Conservation (phyloP, 1,140 invertebrate species). For the Panagrolaimus sp. region DNA sequence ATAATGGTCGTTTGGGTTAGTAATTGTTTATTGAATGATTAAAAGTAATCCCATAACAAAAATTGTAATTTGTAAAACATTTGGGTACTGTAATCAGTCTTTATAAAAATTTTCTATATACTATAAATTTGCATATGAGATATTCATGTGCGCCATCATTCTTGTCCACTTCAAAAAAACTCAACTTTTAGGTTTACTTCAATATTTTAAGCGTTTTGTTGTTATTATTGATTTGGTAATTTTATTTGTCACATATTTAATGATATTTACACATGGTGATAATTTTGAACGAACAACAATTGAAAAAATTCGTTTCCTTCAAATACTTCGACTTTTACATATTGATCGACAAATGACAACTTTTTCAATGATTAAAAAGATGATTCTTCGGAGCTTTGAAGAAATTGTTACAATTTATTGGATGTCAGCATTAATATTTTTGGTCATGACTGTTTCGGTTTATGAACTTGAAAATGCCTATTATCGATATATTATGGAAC, state of each 20-base stretch:
- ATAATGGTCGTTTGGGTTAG: too few relatives aligned
- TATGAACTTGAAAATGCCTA: conserved; percentile 29
- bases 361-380: conserved; percentile 44
- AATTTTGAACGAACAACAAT: background rate
- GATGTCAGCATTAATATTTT: conserved; percentile 44
- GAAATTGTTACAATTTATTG: conserved; percentile 46
- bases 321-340: background rate
- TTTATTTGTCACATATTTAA: conserved; percentile 5
- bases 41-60: too few relatives aligned
- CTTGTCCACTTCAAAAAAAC: too few relatives aligned
- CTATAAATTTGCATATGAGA: too few relatives aligned
- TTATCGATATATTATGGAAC: background rate
- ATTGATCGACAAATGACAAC: conserved; percentile 43
- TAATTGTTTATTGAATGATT: too few relatives aligned
- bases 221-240: background rate
- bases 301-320: conserved; percentile 7
- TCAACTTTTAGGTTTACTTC: background rate
- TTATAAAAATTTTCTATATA: too few relatives aligned
- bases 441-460: conserved; percentile 34
- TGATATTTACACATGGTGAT: background rate
- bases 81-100: too few relatives aligned
- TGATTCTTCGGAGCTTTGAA: conserved; percentile 39
- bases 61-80: too few relatives aligned
- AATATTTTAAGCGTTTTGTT: background rate
- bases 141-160: too few relatives aligned